Percentiles rank a stretch among this genome's conserved stretches.
These are phyloP conservation scores for Acropora yongei DNA, from an alignment of 64 coral and sea anemone species.

Conservation along the genomic window DNA sequence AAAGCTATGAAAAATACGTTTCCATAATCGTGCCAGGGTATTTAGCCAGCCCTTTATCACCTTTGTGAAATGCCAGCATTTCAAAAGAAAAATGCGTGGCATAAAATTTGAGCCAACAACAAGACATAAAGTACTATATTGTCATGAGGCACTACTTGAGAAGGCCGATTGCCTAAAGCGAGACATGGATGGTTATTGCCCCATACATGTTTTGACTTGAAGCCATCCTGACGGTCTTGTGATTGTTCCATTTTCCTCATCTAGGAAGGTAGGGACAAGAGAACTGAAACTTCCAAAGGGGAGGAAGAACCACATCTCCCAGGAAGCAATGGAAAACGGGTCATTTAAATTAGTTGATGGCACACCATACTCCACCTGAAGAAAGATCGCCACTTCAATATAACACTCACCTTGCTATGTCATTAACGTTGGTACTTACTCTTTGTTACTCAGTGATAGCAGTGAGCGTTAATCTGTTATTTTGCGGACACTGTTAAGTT, in stretches of 20 bases:
- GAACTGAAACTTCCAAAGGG: slow-evolving; percentile 65
- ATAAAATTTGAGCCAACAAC: slow-evolving; percentile 49
- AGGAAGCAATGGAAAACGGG: slow-evolving; percentile 32
- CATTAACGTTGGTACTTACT: no score
- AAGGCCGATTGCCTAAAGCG: slow-evolving; percentile 10
- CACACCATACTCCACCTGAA: slow-evolving; percentile 32
- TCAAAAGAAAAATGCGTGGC: slow-evolving; percentile 51
- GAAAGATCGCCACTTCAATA: slow-evolving; percentile 38
- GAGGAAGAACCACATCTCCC: slow-evolving; percentile 45
- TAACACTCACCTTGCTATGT: neutral
- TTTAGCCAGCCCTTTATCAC: slow-evolving; percentile 37
- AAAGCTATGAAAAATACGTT: neutral
- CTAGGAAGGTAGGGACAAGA: slow-evolving; percentile 33
- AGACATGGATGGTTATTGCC: slow-evolving; percentile 13
- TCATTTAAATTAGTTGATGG: slow-evolving; percentile 62
- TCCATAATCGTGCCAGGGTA: neutral
- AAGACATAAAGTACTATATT: slow-evolving; percentile 44
- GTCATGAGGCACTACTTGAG: slow-evolving; percentile 47
- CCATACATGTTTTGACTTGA: slow-evolving; percentile 65
- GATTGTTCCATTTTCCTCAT: neutral
- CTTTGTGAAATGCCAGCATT: slow-evolving; percentile 37
- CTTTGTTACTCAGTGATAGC: no score
- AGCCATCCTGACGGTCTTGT: slow-evolving; percentile 8
- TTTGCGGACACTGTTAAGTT: no score
- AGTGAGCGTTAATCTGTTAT: no score